Evolutionary conservation across 2,888 invertebrate genomes (phyloP).

Genomic region (Mythimna vitellina): DNA sequence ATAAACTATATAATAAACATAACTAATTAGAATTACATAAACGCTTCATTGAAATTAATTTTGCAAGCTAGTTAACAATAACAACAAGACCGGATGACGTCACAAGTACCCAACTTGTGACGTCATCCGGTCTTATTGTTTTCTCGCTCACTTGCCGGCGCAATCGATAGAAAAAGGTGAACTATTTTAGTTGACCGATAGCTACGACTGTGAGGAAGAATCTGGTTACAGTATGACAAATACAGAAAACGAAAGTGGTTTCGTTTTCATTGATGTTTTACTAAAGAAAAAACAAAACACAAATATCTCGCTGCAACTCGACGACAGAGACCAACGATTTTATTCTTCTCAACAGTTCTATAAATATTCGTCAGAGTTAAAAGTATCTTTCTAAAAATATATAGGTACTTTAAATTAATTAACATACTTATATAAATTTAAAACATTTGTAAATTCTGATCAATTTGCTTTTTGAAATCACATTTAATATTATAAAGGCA

Average conservation of each 20-base stretch:
- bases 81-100: conserved; percentile 53
- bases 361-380: background rate
- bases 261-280: background rate
- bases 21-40: conserved; percentile 33
- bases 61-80: conserved; percentile 54
- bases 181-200: conserved; percentile 44
- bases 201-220: conserved; percentile 32
- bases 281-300: background rate
- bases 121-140: no score
- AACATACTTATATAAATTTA: background rate
- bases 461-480: background rate
- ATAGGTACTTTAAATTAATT: background rate
- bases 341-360: background rate
- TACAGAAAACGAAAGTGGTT: conserved; percentile 28
- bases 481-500: no score
- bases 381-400: background rate
- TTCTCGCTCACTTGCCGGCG: conserved; percentile 15
- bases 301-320: background rate
- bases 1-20: background rate
- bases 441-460: background rate
- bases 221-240: conserved; percentile 14
- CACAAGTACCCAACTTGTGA: conserved; percentile 41
- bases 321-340: background rate
- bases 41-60: conserved; percentile 41
- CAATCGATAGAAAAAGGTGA: conserved; percentile 41